These are phyloP conservation scores for Huso huso DNA, from an alignment of 2,797 vertebrate genomes.

Conservation along the genomic window DNA sequence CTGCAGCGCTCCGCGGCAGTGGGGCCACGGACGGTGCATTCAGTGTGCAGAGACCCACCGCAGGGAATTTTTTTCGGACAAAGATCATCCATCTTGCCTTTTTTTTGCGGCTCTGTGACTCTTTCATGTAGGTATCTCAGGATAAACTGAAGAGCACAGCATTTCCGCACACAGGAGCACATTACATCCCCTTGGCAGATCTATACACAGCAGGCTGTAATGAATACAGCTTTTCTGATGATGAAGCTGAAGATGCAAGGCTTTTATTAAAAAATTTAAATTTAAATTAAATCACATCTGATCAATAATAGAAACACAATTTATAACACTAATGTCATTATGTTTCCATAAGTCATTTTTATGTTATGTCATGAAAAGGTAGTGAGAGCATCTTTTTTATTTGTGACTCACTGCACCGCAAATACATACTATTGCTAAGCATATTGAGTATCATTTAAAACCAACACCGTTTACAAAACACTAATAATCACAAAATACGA, in stretches of 20 bases:
- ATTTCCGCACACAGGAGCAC: slow-evolving; percentile 4
- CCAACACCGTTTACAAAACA: too few species aligned
- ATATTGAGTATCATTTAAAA: too few species aligned
- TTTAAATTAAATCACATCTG: too few species aligned
- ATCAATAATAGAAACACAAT: too few species aligned
- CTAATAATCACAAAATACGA: too few species aligned
- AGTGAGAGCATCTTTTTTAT: too few species aligned
- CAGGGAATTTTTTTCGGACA: slow-evolving; percentile 26
- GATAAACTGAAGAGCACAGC: slow-evolving; percentile 17
- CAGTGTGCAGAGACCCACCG: slow-evolving; percentile 33
- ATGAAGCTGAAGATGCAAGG: background rate
- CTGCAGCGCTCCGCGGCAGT: slow-evolving; percentile 11
- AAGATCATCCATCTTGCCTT: slow-evolving; percentile 37
- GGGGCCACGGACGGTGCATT: slow-evolving; percentile 24
- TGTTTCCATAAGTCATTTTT: too few species aligned
- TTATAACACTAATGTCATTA: too few species aligned
- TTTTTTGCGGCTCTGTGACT: slow-evolving; percentile 6
- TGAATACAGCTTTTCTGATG: background rate
- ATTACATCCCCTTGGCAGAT: background rate
- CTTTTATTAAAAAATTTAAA: too few species aligned
- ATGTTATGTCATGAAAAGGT: too few species aligned
- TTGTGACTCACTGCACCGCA: too few species aligned
- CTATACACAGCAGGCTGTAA: background rate
- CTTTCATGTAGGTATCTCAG: slow-evolving; percentile 13
- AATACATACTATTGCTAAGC: too few species aligned